Evolutionary conservation across 1,140 invertebrate genomes (phyloP).

Genomic region (Saccostrea echinata): DNA sequence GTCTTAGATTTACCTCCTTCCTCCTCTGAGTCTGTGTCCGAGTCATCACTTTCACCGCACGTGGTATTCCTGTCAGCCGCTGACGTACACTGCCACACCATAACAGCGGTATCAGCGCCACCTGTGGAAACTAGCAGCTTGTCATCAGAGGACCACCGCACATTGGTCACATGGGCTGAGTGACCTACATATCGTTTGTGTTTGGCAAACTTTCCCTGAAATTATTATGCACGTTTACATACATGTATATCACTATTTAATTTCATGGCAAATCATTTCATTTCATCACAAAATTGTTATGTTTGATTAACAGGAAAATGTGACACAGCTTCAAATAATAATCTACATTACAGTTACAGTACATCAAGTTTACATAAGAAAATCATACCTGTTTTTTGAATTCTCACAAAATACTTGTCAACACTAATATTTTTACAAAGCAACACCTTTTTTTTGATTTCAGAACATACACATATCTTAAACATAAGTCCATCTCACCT

Average conservation of each 20-base stretch:
- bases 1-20: slow-evolving; percentile 71
- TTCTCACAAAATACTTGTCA: not conserved
- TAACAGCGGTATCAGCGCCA: slow-evolving; percentile 79
- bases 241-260: not conserved
- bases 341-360: not conserved
- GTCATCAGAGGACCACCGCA: slow-evolving; percentile 76
- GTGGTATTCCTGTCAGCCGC: slow-evolving; percentile 56
- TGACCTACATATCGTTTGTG: slow-evolving; percentile 81
- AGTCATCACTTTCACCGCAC: slow-evolving; percentile 79
- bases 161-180: slow-evolving; percentile 80
- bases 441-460: not conserved
- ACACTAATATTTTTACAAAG: not conserved
- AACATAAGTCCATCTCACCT: slow-evolving; percentile 62
- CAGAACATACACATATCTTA: not conserved
- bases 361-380: not conserved
- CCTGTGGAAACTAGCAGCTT: slow-evolving; percentile 76
- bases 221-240: not conserved
- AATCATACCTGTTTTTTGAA: not conserved
- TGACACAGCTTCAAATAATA: not conserved
- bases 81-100: slow-evolving; percentile 75
- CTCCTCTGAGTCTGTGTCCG: slow-evolving; percentile 79
- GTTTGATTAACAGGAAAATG: not conserved
- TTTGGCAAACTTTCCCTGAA: slow-evolving; percentile 80
- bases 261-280: slow-evolving; percentile 24
- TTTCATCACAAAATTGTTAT: slow-evolving; percentile 23